Percentiles rank a stretch among this genome's conserved stretches.
These are phyloP conservation scores for Agriopis marginaria DNA, from an alignment of 2,888 invertebrate genomes.

Conservation along the genomic window DNA sequence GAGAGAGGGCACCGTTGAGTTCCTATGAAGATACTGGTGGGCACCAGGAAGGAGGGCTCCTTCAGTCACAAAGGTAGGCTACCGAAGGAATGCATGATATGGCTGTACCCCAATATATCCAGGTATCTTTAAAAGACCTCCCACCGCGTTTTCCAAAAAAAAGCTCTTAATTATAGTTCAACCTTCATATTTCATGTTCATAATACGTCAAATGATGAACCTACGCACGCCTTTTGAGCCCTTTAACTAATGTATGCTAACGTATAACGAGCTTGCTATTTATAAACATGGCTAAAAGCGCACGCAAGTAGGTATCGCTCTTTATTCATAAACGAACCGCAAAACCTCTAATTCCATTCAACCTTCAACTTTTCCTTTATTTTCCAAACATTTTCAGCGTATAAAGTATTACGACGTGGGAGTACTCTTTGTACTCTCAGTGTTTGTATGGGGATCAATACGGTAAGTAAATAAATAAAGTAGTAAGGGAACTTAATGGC, in stretches of 20 bases:
- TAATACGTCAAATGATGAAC: slow-evolving; percentile 6
- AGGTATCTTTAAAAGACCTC: neutral
- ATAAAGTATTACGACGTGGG: slow-evolving; percentile 42
- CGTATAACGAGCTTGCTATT: slow-evolving; percentile 8
- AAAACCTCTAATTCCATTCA: slow-evolving; percentile 32
- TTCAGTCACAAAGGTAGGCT: no score
- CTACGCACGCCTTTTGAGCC: neutral
- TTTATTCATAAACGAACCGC: slow-evolving; percentile 33
- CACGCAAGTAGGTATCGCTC: slow-evolving; percentile 9
- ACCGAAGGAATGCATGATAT: no score
- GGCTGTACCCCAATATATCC: neutral
- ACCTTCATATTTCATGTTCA: slow-evolving; percentile 4
- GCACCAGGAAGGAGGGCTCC: no score
- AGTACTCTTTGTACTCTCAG: slow-evolving; percentile 40
- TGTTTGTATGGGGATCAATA: slow-evolving; percentile 31
- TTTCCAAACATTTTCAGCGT: slow-evolving; percentile 40
- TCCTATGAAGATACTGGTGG: neutral
- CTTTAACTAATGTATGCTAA: slow-evolving; percentile 5
- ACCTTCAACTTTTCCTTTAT: slow-evolving; percentile 35
- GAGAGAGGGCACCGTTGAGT: no score
- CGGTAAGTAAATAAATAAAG: slow-evolving; percentile 4
- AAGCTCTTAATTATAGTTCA: neutral
- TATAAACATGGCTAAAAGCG: slow-evolving; percentile 16
- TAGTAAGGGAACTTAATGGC: slow-evolving; percentile 2
- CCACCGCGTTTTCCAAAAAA: no score